Evolutionary conservation across 1,140 invertebrate species (phyloP).

Genomic region (Rhagoletis pomonella): DNA sequence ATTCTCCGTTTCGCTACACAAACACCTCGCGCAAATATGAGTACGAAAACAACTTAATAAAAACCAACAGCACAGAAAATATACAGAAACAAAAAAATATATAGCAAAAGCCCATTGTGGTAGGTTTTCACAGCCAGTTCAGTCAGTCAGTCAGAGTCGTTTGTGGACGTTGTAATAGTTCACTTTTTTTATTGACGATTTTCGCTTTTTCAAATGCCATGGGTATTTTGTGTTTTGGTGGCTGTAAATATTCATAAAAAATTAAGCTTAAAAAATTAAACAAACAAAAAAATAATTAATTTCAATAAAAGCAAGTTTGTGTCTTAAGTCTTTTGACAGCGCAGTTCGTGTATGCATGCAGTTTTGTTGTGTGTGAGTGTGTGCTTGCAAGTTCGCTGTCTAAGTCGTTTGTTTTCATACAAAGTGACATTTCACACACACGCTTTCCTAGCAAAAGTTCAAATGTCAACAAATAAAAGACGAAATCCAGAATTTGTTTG

Average conservation of each 20-base stretch:
- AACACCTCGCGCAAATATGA: neutral
- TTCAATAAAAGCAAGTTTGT: conserved; percentile 9
- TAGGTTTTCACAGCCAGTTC: conserved; percentile 2
- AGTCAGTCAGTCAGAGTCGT: neutral
- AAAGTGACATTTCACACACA: conserved; percentile 46
- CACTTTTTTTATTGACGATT: neutral
- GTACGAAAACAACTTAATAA: conserved; percentile 14
- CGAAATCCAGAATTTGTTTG: too few relatives aligned
- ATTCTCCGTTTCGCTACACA: conserved; percentile 16
- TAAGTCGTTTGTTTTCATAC: conserved; percentile 30
- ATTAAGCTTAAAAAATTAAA: neutral
- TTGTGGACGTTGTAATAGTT: conserved; percentile 6
- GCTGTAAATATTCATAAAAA: conserved; percentile 18
- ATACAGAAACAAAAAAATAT: neutral
- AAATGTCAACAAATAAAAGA: neutral
- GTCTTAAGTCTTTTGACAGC: conserved; percentile 28
- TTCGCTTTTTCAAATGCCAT: neutral
- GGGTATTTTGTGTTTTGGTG: neutral
- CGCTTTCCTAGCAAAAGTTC: conserved; percentile 23
- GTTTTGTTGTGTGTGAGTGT: neutral
- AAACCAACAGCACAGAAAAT: neutral
- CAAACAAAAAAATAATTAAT: neutral
- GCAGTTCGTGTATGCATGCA: neutral
- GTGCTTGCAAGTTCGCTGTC: neutral
- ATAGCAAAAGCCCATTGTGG: neutral